A percentile compares a stretch with the other conserved stretches of the same genome.
Evolutionary conservation across 2,113 vertebrate species (phyloP).

Genomic region (Cygnus atratus): DNA sequence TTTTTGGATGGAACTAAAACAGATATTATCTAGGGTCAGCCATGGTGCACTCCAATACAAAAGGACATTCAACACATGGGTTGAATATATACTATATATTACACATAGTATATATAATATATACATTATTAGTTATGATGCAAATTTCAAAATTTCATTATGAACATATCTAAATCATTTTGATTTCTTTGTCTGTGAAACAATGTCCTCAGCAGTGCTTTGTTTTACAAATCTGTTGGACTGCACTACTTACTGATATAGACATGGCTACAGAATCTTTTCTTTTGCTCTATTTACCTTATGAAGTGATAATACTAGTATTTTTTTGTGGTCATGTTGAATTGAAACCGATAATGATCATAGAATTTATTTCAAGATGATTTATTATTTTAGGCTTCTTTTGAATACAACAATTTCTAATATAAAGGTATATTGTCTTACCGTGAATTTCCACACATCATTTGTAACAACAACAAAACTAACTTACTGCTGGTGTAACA

Average conservation of each 20-base stretch:
- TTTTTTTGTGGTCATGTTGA: background rate
- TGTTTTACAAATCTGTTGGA: background rate
- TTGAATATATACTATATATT: no score
- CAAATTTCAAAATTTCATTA: background rate
- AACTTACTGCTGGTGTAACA: background rate
- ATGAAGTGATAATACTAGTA: background rate
- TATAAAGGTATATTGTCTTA: background rate
- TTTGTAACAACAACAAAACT: background rate
- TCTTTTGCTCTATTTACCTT: background rate
- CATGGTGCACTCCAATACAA: background rate
- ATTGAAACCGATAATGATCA: background rate
- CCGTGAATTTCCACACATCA: background rate
- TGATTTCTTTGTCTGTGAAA: background rate
- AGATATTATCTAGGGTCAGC: background rate
- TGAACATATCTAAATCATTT: background rate
- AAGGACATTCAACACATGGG: background rate
- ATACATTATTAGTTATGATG: background rate
- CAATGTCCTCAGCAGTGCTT: background rate
- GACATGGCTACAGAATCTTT: background rate
- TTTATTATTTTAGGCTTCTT: background rate
- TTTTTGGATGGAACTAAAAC: background rate
- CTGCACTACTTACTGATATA: background rate
- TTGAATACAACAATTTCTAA: background rate
- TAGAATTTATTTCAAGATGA: background rate
- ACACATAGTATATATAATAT: no score